Evolutionary conservation across 2,888 invertebrate species (phyloP).

Genomic region (Agonopterix subpropinquella): DNA sequence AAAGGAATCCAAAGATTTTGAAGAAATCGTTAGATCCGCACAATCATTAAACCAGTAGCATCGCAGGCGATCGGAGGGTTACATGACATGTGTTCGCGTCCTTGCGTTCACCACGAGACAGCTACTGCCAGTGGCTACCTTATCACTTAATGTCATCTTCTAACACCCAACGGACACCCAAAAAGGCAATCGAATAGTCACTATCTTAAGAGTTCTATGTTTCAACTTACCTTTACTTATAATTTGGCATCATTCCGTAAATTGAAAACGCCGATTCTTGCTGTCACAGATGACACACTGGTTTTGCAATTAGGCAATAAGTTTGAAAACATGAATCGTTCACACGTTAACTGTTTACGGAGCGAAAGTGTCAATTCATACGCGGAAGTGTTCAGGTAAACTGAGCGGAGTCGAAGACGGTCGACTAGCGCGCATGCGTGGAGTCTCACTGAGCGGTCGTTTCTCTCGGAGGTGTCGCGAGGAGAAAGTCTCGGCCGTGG

Average conservation of each 20-base stretch:
- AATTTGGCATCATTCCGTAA: conserved; percentile 44
- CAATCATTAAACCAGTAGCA: too few relatives aligned
- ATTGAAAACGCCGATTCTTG: conserved; percentile 22
- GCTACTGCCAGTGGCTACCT: conserved; percentile 31
- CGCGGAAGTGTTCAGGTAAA: conserved; percentile 46
- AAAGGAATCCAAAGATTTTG: too few relatives aligned
- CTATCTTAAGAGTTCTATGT: too few relatives aligned
- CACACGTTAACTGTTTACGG: conserved; percentile 53
- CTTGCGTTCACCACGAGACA: conserved; percentile 63
- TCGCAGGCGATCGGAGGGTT: too few relatives aligned
- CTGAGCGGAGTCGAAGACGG: conserved; percentile 41
- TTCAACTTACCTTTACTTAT: conserved; percentile 52
- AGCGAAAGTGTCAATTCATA: conserved; percentile 56
- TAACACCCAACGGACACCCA: conserved; percentile 40
- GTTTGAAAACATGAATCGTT: conserved; percentile 43
- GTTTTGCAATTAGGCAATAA: conserved; percentile 16
- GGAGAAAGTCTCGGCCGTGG: conserved; percentile 75
- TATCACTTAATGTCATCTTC: conserved; percentile 65
- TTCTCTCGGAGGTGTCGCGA: conserved; percentile 68
- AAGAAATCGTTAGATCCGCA: too few relatives aligned
- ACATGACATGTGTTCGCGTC: conserved; percentile 33
- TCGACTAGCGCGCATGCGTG: conserved; percentile 56
- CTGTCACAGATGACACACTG: conserved; percentile 28
- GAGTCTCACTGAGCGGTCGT: conserved; percentile 39
- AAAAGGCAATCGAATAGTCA: conserved; percentile 35